A percentile compares a stretch with the other conserved stretches of the same genome.
These are phyloP conservation scores for Myotis daubentonii DNA, from an alignment of 2,797 vertebrate species.

Conservation along the genomic window DNA sequence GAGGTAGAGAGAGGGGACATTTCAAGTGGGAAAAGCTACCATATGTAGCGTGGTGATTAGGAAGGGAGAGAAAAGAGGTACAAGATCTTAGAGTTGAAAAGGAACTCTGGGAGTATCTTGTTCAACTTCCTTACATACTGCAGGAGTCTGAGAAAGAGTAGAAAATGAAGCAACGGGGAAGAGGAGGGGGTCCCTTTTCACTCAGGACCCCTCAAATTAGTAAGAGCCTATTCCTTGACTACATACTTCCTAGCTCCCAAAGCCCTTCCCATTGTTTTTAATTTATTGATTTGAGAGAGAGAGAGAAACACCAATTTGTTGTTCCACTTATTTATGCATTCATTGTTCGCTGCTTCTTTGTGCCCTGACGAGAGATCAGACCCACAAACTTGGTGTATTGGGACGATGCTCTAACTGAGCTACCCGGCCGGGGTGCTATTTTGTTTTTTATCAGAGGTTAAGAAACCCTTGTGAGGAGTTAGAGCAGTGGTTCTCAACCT, in stretches of 20 bases:
- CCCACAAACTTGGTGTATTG: neutral
- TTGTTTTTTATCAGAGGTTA: neutral
- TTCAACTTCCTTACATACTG: neutral
- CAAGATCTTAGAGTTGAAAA: neutral
- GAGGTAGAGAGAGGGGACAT: neutral
- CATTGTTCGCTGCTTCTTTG: neutral
- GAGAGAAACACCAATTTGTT: neutral
- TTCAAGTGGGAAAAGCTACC: constrained; percentile 6
- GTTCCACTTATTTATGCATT: neutral
- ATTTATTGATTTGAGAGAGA: neutral
- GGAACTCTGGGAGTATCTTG: neutral
- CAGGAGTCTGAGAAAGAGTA: neutral
- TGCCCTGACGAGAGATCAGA: neutral
- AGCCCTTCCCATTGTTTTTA: neutral
- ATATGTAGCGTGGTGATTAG: neutral
- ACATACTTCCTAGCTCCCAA: neutral
- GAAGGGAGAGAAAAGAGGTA: neutral
- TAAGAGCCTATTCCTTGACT: neutral
- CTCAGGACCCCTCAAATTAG: neutral
- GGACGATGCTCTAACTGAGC: neutral
- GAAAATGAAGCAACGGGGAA: neutral
- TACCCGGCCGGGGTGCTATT: neutral
- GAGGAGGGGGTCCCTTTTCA: neutral
- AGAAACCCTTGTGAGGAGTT: neutral
- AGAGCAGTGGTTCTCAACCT: too few relatives aligned